Base-by-base conservation (phyloP, 2,113 vertebrate species). In the Bujurquina vittata region DNA sequence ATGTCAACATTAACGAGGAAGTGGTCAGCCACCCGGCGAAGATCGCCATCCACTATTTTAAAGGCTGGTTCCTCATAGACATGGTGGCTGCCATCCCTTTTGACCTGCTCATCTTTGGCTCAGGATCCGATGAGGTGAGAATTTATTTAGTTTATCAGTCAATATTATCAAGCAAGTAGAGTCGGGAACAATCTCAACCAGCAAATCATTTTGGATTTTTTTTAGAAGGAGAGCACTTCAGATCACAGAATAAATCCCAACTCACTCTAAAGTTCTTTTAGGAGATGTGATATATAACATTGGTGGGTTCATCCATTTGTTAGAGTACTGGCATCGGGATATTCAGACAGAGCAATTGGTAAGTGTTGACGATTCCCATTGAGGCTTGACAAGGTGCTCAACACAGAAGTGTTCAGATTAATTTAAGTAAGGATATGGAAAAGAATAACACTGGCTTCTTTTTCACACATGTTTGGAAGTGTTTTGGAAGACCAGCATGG, bases 11-110 rank as follows among this genome's bases (percentile, higher is more conserved):
- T 91, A 99, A 99, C 79, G 98, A 99, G 94, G 98, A 99, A 91
- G 98, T 99, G 95, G 98, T 99, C 92, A 99, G 98, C 95, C 97
- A 99, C 83, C 97, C 98, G 3, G 97, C 96, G 84, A 99, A 97
- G 96, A 99, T 99, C 90, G 98, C 98, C 90, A 97, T 99, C 94
- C 98, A 99, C 95, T 99, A 99, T 95, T 99, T 99, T 91, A 99
- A 99, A 96, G 98, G 98, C 95, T 99, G 98, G 98, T 99, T 99
- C 96, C 97, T 99, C 94, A 99, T 99, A 91, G 98, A 99, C 95
- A 99, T 99, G 97, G 98, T 99, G 83, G 98, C 98, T 26, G 98
- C 98, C 92, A 99, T 99, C 91, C 98, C 98, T 14, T 99, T 99
- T 88, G 98, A 99, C 95, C 96, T 99, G 91, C 97, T 99, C 90